phyloP scores from a whole-genome alignment of 2,888 invertebrate species.

The Cabera pusaria region DNA sequence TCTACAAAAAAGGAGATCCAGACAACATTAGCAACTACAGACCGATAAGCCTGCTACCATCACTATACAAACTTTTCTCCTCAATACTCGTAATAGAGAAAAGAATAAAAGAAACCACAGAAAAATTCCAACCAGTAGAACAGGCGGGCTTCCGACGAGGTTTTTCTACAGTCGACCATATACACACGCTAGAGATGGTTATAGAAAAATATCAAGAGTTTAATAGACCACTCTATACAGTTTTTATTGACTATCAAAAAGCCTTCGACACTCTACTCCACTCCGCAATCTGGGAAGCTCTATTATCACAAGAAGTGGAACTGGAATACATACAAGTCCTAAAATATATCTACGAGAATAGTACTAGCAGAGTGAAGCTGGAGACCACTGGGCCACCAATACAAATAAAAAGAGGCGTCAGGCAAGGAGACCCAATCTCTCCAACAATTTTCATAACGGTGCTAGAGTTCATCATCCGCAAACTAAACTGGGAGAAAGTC shows the following conservation, averaged over 20 bases:
- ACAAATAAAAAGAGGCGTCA: conserved; percentile 12
- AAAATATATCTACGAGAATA: conserved; percentile 19
- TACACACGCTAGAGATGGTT: conserved; percentile 16
- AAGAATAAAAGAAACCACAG: conserved; percentile 6
- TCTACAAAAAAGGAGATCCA: conserved; percentile 24
- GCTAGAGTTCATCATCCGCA: neutral
- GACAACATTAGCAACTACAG: conserved; percentile 24
- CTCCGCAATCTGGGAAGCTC: conserved; percentile 15
- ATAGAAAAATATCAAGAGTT: conserved; percentile 26
- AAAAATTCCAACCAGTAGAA: conserved; percentile 20
- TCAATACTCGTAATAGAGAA: conserved; percentile 14
- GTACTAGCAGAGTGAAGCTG: conserved; percentile 20
- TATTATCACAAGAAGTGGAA: conserved; percentile 6
- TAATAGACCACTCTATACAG: conserved; percentile 1
- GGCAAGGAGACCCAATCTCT: conserved; percentile 13
- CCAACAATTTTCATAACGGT: conserved; percentile 10
- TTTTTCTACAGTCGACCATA: conserved; percentile 15
- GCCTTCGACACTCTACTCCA: conserved; percentile 4
- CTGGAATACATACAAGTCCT: conserved; percentile 11
- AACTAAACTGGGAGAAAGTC: conserved; percentile 7
- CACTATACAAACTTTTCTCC: conserved; percentile 21
- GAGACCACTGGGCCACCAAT: conserved; percentile 13
- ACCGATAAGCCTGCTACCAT: conserved; percentile 19
- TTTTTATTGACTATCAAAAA: conserved; percentile 4
- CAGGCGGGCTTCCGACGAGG: conserved; percentile 24